Percentiles rank a stretch among this genome's conserved stretches.
Evolutionary conservation across 2,797 vertebrate species (phyloP).

Genomic region (Momotus momota): DNA sequence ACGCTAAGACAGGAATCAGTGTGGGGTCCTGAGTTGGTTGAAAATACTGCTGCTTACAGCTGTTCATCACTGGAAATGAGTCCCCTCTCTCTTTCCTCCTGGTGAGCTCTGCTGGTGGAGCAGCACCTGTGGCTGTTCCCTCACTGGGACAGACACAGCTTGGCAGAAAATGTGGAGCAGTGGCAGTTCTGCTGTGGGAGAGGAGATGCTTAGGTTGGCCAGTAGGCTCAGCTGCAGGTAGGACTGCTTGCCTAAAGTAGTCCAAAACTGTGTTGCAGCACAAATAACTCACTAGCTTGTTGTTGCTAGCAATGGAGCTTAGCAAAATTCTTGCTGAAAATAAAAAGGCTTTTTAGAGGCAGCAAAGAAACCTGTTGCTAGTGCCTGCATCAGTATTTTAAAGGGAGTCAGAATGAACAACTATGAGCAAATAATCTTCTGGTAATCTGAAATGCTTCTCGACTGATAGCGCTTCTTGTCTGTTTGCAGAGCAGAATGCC

Average conservation of each 20-base stretch:
- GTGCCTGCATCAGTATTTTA: not conserved
- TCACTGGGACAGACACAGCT: not conserved
- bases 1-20: fast-evolving
- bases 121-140: not conserved
- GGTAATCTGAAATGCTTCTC: not conserved
- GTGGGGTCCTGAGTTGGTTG: not conserved
- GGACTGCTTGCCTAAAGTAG: too few relatives aligned
- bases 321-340: not conserved
- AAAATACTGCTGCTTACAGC: not conserved
- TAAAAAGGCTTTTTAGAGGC: not conserved
- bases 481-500: not conserved
- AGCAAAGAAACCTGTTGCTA: not conserved
- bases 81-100: fast-evolving
- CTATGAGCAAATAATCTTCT: not conserved
- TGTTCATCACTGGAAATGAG: not conserved
- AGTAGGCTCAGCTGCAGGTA: not conserved
- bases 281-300: not conserved
- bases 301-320: not conserved
- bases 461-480: not conserved
- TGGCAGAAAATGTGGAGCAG: fast-evolving
- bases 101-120: not conserved
- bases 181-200: not conserved
- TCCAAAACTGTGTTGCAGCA: not conserved
- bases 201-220: not conserved
- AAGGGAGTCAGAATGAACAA: not conserved